Evolutionary conservation across 2,113 vertebrate species (phyloP), one percentile per base, ranked within the genome.

Genomic region (Osmerus mordax): DNA sequence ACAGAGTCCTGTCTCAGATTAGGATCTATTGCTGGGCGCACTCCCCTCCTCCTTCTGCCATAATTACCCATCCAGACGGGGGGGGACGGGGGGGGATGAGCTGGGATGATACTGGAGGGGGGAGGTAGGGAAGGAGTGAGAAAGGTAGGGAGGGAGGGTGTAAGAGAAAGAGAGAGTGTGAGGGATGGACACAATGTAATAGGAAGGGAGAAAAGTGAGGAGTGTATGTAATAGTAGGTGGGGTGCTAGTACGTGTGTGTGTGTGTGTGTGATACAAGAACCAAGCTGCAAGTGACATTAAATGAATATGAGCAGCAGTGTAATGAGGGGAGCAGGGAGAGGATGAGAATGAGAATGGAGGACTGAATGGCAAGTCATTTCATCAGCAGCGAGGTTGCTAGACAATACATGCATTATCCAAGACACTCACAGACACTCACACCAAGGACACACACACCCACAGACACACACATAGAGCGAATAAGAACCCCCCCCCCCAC

Each of bases 241-340:
- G 66, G 51, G 66, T 69, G 67, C 53, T 21, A 54, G 53, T 69
- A 16, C 53, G 53, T 68, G 52, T 68, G 52, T 68, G 52, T 68
- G 23, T 53, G 23, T 47, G 41, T 11, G 41, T 11, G 41, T 47
- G 41, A 9, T 47, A 47, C 7, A 1, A 11, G 41, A 47, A 2
- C 41, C 41, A 47, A 47, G 41, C 41, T 47, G 41, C 41, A 47
- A 28, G 11, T 21, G 28, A 32, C 18, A 64, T n/a, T 28, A 14
- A n/a, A 47, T 21, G 11, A 47, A 19, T 65, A 65, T 21, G 32
- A 47, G n/a, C 32, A n/a, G 62, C 14, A 36, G 28, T 65, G 2
- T 32, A 65, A 41, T 41, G 62, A 63, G 61, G 29, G 11, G 3
- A 14, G 28, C 23, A 28, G 41, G 41, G 41, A 12, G 41, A 7